Conservation (phyloP, 1,140 invertebrate species). For the Diprion similis region DNA sequence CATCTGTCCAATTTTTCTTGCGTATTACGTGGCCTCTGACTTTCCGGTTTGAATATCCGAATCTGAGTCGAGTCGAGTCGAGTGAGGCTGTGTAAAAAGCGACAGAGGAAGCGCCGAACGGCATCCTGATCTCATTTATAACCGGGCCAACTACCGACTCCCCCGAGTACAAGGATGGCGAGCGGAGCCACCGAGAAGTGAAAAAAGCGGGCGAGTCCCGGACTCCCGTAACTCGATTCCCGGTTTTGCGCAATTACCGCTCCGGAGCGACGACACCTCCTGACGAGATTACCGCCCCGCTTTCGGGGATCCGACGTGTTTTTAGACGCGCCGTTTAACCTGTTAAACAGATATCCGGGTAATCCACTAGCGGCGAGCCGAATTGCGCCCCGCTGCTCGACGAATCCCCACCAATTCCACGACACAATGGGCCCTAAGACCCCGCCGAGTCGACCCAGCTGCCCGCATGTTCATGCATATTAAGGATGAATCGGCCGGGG, state of each 20-base stretch:
- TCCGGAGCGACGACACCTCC: too few relatives aligned
- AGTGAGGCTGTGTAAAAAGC: neutral
- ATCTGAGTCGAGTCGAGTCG: neutral
- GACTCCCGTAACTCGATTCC: neutral
- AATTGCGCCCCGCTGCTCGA: neutral
- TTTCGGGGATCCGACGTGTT: neutral
- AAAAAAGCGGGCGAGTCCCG: neutral
- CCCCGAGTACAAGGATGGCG: neutral
- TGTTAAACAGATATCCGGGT: neutral
- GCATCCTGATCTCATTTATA: constrained; percentile 7
- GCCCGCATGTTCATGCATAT: too few relatives aligned
- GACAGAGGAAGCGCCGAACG: neutral
- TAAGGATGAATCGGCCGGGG: too few relatives aligned
- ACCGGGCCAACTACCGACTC: neutral
- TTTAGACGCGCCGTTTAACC: neutral
- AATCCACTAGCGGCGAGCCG: neutral
- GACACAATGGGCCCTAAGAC: too few relatives aligned
- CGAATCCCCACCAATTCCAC: neutral
- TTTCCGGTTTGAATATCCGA: too few relatives aligned
- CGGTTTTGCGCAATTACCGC: constrained; percentile 1
- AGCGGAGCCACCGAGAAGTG: neutral
- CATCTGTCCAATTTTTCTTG: too few relatives aligned
- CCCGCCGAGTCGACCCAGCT: too few relatives aligned
- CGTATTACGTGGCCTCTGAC: too few relatives aligned
- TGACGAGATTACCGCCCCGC: too few relatives aligned